Evolutionary conservation across 2,888 invertebrate genomes (phyloP), one percentile per base, ranked within the genome.

Genomic region (Archips crataeganus): DNA sequence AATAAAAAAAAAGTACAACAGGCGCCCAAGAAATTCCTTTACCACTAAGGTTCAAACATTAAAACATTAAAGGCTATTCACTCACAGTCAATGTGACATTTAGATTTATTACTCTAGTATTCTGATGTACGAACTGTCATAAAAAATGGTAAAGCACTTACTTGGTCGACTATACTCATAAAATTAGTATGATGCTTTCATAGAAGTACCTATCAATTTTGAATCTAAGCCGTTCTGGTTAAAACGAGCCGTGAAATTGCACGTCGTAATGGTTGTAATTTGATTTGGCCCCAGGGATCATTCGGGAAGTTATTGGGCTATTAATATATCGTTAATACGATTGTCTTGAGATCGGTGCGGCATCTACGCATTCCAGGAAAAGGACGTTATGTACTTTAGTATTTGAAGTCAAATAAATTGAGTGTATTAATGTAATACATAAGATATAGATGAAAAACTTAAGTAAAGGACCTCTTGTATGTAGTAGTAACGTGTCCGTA

Each of bases 161-260:
- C 23, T 23, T 23, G 23, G 23, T 23, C 23, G 1, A 23, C 23
- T 23, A 23, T 23, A 23, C 23, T 23, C 23, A 36, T 36, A 5
- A 3, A 36, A 39, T 39, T 39, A 6, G 39, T 39, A 39, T 39
- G 39, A 39, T 39, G 13, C 23, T n/a, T 54, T 23, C 57, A 57
- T 4, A 10, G 11, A 57, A 57, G 57, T 57, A 11, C 57, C 57
- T 11, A 23, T 57, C 32, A 57, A 57, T 11, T 57, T 11, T 32
- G 11, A 57, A 57, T 15, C 54, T 10, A 68, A 63, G 45, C 42
- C 39, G 63, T 11, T 36, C 66, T 23, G 15, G 45, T 49, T 39
- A 61, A 57, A 69, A 62, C 66, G 45, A 77, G 47, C 78, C 75
- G 75, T 77, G 78, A 77, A 77, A 80, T 79, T 77, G 78, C 78